phyloP scores from a whole-genome alignment of 2,888 invertebrate species.

The Drosophila quinaria region DNA sequence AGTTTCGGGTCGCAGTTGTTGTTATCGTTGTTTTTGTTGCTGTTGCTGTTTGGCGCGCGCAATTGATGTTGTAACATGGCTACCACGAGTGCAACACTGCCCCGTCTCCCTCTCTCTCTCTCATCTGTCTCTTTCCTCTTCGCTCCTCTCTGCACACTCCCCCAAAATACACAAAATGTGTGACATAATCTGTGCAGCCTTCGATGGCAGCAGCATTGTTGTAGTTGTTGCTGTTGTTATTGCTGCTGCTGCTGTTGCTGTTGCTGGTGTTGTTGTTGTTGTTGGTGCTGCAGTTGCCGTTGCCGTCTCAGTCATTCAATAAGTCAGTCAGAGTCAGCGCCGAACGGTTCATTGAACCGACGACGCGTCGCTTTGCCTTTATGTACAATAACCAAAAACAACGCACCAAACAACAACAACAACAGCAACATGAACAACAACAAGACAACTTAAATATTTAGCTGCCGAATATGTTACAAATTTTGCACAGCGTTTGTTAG shows the following conservation, averaged over 20 bases:
- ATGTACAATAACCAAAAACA: conserved; percentile 68
- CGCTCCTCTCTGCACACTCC: conserved; percentile 58
- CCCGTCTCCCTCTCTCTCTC: conserved; percentile 23
- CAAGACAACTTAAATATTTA: conserved; percentile 73
- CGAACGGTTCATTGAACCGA: conserved; percentile 72
- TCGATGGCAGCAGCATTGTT: conserved; percentile 51
- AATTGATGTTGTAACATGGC: conserved; percentile 82
- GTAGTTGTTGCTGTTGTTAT: conserved; percentile 18
- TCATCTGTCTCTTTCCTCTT: conserved; percentile 11
- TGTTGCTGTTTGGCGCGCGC: conserved; percentile 74
- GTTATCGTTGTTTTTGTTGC: conserved; percentile 28
- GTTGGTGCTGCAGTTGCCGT: conserved; percentile 51
- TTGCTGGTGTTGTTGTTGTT: conserved; percentile 24
- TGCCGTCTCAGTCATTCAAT: conserved; percentile 75
- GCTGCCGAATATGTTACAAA: conserved; percentile 79
- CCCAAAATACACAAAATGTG: conserved; percentile 75
- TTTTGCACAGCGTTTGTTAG: conserved; percentile 72
- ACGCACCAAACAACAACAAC: conserved; percentile 51
- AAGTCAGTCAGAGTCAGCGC: conserved; percentile 75
- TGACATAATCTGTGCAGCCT: conserved; percentile 82
- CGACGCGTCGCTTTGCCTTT: conserved; percentile 66
- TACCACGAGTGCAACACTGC: conserved; percentile 80
- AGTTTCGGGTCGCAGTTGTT: conserved; percentile 56
- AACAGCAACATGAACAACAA: conserved; percentile 33
- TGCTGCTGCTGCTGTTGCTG: conserved; percentile 7